Evolutionary conservation across 2,888 invertebrate species (phyloP).

Genomic region (Drosophila algonquin): DNA sequence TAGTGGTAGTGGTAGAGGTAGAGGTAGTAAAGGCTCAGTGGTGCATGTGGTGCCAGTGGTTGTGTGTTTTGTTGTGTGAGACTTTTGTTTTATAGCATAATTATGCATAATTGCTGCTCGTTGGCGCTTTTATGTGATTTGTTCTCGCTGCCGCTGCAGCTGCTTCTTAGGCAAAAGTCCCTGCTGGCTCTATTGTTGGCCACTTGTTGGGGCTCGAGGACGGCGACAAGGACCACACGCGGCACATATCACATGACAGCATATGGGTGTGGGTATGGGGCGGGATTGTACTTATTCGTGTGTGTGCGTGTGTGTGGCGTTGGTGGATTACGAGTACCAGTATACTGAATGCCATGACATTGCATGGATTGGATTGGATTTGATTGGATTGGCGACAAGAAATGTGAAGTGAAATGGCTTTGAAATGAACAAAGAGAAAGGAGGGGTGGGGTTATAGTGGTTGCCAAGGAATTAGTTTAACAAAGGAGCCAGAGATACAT

Average conservation of each 20-base stretch:
- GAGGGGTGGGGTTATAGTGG: slow-evolving; percentile 23
- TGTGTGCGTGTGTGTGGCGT: not conserved
- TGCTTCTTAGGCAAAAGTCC: not conserved
- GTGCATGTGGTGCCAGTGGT: not conserved
- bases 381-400: slow-evolving; percentile 21
- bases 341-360: slow-evolving; percentile 53
- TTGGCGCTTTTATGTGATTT: slow-evolving; percentile 62
- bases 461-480: slow-evolving; percentile 24
- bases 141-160: slow-evolving; percentile 10
- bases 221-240: slow-evolving; percentile 41
- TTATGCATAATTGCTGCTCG: slow-evolving; percentile 70
- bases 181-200: slow-evolving; percentile 1
- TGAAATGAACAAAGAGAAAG: slow-evolving; percentile 15
- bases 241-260: slow-evolving; percentile 8
- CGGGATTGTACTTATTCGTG: not conserved
- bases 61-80: not conserved
- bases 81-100: slow-evolving; percentile 58
- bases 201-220: slow-evolving; percentile 22
- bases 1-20: not conserved
- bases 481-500: too few relatives aligned
- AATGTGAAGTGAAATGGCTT: slow-evolving; percentile 31
- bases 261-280: not conserved
- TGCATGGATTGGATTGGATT: slow-evolving; percentile 39
- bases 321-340: slow-evolving; percentile 10
- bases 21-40: not conserved